Conservation (phyloP, 2,888 invertebrate species). For the Oligia fasciuncula region DNA sequence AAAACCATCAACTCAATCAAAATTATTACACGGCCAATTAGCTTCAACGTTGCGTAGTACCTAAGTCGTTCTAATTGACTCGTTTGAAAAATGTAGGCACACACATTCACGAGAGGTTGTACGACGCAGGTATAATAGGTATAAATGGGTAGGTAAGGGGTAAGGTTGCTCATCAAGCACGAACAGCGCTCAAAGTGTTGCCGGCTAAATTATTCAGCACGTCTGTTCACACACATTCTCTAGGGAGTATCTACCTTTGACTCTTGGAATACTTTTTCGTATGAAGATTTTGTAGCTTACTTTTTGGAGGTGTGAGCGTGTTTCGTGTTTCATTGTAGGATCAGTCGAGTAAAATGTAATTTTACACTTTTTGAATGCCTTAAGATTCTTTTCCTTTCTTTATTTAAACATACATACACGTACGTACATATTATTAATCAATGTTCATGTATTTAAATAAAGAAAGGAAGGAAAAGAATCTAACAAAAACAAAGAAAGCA, state of each 20-base stretch:
- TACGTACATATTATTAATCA: too few relatives aligned
- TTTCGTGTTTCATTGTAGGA: neutral
- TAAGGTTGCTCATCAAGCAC: constrained; percentile 68
- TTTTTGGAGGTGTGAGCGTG: constrained; percentile 43
- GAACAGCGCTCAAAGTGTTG: constrained; percentile 73
- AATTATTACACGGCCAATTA: constrained; percentile 57
- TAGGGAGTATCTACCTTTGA: constrained; percentile 58
- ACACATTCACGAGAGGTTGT: constrained; percentile 48
- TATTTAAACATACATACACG: too few relatives aligned
- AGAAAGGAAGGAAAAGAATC: too few relatives aligned
- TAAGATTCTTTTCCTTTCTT: too few relatives aligned
- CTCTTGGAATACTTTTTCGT: constrained; percentile 71
- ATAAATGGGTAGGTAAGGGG: constrained; percentile 63
- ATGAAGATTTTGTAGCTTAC: constrained; percentile 71
- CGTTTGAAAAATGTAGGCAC: constrained; percentile 63
- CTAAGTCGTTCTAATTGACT: constrained; percentile 68
- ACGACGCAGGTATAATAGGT: constrained; percentile 57
- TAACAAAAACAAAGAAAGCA: too few relatives aligned
- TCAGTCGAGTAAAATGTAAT: neutral
- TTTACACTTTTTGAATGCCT: neutral
- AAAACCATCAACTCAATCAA: neutral
- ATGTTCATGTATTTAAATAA: too few relatives aligned
- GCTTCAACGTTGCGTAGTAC: constrained; percentile 61
- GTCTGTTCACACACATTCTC: constrained; percentile 74
- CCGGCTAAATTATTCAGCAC: constrained; percentile 80